A percentile compares a stretch with the other conserved stretches of the same genome.
phyloP scores from a whole-genome alignment of 2,797 vertebrate species.

The Chanos chanos region DNA sequence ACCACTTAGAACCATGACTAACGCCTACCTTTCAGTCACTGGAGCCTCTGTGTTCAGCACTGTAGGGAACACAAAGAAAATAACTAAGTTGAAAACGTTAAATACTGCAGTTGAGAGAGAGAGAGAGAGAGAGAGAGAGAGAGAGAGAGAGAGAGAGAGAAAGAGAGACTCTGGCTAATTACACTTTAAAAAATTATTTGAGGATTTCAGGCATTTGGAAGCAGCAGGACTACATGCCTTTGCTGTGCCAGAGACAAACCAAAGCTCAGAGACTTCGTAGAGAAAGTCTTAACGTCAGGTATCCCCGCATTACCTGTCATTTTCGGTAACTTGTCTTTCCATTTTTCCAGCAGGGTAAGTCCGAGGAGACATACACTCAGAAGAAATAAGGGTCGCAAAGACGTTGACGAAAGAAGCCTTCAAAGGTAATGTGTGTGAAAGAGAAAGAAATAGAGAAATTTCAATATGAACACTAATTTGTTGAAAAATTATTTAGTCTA shows the following conservation, averaged over 20 bases:
- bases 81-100: no score
- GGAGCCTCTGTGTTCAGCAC: slow-evolving; percentile 73
- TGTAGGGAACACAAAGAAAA: slow-evolving; percentile 49
- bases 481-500: not conserved
- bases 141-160: not conserved
- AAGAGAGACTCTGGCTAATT: no score
- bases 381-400: slow-evolving; percentile 87
- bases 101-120: no score
- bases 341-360: slow-evolving; percentile 85
- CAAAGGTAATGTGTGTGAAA: no score
- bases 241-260: not conserved
- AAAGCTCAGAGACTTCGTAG: no score
- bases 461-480: not conserved
- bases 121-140: not conserved
- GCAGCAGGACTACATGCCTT: not conserved
- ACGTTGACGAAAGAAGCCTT: slow-evolving; percentile 93
- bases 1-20: no score
- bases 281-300: no score
- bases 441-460: slow-evolving; percentile 13
- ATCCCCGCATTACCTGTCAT: slow-evolving; percentile 68
- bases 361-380: slow-evolving; percentile 83
- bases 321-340: slow-evolving; percentile 83
- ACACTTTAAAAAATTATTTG: not conserved
- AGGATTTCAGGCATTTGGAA: no score
- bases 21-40: slow-evolving; percentile 82